Percentiles rank a stretch among this genome's conserved stretches.
These are phyloP conservation scores for Podarcis lilfordi DNA, from an alignment of 2,797 vertebrate genomes.

Conservation along the genomic window DNA sequence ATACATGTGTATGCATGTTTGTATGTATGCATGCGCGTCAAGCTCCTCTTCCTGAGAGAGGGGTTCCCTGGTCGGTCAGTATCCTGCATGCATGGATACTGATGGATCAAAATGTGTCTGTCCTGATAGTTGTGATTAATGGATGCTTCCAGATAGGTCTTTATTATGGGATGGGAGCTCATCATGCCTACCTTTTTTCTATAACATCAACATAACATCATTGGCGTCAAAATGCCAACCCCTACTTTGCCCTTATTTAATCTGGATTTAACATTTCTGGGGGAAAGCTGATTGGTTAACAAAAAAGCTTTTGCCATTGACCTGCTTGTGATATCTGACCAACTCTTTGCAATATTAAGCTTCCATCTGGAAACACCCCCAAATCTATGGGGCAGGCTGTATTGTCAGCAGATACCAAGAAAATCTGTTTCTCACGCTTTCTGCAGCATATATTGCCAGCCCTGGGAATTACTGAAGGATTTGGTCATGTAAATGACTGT, in stretches of 20 bases:
- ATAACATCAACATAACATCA: too few species aligned
- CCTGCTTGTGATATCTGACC: too few species aligned
- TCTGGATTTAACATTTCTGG: too few species aligned
- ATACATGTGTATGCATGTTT: not conserved
- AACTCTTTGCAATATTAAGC: not conserved
- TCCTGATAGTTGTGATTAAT: not conserved
- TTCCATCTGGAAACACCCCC: not conserved
- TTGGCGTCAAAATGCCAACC: too few species aligned
- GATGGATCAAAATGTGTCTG: too few species aligned
- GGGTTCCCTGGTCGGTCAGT: too few species aligned
- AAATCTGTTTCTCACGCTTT: not conserved
- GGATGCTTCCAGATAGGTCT: too few species aligned
- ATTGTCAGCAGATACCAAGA: not conserved
- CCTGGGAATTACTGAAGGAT: not conserved
- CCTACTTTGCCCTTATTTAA: too few species aligned
- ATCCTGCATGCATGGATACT: not conserved
- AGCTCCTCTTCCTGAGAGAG: not conserved
- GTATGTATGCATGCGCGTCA: not conserved
- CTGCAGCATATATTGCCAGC: not conserved
- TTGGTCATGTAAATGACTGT: not conserved
- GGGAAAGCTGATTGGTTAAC: too few species aligned
- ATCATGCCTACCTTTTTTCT: too few species aligned
- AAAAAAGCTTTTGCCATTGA: too few species aligned
- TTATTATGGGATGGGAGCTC: too few species aligned
- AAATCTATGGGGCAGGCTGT: not conserved